Evolutionary conservation across 2,113 vertebrate species (phyloP).

Genomic region (Psilopogon haemacephalus): DNA sequence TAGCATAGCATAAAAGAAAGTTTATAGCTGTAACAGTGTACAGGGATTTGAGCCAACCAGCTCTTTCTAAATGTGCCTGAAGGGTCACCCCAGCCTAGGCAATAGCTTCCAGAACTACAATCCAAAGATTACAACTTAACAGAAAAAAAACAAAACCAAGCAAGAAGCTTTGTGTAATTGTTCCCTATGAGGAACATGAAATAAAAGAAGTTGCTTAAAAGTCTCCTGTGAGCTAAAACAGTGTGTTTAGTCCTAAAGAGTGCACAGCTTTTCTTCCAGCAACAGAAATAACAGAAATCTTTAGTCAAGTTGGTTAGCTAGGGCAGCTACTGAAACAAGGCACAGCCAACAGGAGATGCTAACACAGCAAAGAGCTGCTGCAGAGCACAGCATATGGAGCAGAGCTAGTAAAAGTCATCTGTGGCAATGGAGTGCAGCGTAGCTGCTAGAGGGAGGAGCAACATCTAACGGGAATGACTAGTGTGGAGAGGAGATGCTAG

Average conservation of each 20-base stretch:
- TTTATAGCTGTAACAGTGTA: conserved; percentile 50
- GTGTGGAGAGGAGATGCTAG: background rate
- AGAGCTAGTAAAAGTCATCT: background rate
- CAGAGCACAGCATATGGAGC: background rate
- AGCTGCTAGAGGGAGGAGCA: background rate
- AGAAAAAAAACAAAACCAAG: background rate
- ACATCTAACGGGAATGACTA: background rate
- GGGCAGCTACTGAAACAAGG: background rate
- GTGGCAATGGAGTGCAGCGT: background rate
- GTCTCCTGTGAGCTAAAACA: background rate
- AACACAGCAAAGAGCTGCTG: background rate
- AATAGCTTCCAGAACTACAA: conserved; percentile 43
- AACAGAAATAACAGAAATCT: background rate
- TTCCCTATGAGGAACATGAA: conserved; percentile 10
- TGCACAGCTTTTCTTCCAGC: background rate
- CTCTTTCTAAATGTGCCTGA: conserved; percentile 31
- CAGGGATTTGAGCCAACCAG: conserved; percentile 30
- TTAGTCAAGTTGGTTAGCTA: background rate
- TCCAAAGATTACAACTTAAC: conserved; percentile 24
- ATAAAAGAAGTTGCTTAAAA: conserved; percentile 23
- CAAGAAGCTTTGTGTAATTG: conserved; percentile 7
- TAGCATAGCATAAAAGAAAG: conserved; percentile 18
- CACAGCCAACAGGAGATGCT: background rate
- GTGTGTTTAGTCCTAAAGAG: background rate
- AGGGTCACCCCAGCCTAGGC: conserved; percentile 37